phyloP scores from a whole-genome alignment of 2,888 invertebrate species.

The Asteroscopus sphinx region DNA sequence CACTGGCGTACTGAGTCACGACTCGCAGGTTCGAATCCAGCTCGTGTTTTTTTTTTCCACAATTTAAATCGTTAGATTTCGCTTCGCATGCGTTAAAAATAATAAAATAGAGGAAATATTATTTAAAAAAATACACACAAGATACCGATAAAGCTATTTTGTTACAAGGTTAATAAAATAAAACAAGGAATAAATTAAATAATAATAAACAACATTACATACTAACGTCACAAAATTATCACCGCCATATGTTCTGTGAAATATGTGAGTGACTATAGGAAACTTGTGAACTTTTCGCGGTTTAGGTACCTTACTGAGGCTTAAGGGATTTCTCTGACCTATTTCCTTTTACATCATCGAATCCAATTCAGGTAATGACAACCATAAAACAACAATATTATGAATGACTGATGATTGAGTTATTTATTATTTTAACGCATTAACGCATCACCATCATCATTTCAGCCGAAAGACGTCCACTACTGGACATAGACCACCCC shows the following conservation, averaged over 20 bases:
- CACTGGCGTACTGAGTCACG: too few relatives aligned
- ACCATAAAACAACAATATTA: slow-evolving; percentile 5
- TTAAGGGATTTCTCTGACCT: slow-evolving; percentile 29
- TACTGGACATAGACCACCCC: too few relatives aligned
- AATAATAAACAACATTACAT: neutral
- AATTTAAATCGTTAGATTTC: too few relatives aligned
- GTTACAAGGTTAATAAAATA: neutral
- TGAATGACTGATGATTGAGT: slow-evolving; percentile 2
- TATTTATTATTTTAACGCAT: too few relatives aligned
- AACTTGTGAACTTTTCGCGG: slow-evolving; percentile 2
- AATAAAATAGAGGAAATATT: too few relatives aligned
- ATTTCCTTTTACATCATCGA: slow-evolving; percentile 39
- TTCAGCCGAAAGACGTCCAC: too few relatives aligned
- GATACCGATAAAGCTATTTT: too few relatives aligned
- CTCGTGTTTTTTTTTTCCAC: too few relatives aligned
- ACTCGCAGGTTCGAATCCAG: too few relatives aligned
- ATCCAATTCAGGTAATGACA: slow-evolving; percentile 24
- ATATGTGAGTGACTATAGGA: slow-evolving; percentile 16
- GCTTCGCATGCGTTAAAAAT: too few relatives aligned
- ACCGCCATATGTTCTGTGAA: slow-evolving; percentile 15
- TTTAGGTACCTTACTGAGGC: slow-evolving; percentile 8
- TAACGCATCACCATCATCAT: too few relatives aligned
- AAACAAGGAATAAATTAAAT: neutral
- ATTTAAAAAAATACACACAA: too few relatives aligned
- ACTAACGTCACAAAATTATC: neutral